Conservation (phyloP, 2,113 vertebrate species). For the human (Homo sapiens) region GRCh38 chr9:108619501-108620000, state of each 20-base stretch:
- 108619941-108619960: not conserved
- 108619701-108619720: not conserved
- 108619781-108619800: not conserved
- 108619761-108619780: not conserved
- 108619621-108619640: not conserved
- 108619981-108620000: no score
- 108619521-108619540: conserved; percentile 6
- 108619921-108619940: not conserved
- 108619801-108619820: not conserved
- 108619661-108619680: not conserved
- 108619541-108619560: conserved; percentile 27
- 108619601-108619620: not conserved
- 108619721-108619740: not conserved
- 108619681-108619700: not conserved
- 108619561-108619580: conserved; percentile 1
- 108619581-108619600: not conserved
- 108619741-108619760: not conserved
- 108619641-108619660: conserved; percentile 16
- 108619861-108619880: not conserved
- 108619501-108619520: not conserved
- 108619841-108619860: not conserved
- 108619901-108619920: not conserved
- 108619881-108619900: not conserved
- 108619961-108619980: no score
- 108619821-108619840: not conserved